Evolutionary conservation across 2,113 vertebrate genomes (phyloP).

Genomic region (Nesogale talazaci): DNA sequence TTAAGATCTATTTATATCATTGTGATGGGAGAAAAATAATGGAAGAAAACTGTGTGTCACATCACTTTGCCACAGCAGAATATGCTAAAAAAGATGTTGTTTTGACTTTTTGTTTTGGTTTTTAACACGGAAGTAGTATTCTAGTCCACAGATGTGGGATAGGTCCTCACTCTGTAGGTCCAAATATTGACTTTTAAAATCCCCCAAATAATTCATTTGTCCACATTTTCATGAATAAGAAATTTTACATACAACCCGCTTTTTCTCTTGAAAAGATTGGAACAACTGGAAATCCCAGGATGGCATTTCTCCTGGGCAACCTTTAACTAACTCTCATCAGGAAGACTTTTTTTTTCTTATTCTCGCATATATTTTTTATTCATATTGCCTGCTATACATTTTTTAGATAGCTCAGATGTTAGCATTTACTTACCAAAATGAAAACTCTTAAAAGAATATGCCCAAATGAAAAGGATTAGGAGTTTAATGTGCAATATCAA

Average conservation of each 20-base stretch:
- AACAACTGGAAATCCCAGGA: background rate
- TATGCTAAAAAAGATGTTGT: background rate
- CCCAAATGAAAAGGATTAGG: background rate
- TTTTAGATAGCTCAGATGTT: background rate
- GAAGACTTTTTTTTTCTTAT: background rate
- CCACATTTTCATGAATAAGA: background rate
- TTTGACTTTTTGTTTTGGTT: constrained; percentile 1
- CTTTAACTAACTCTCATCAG: background rate
- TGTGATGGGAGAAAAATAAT: constrained; percentile 68
- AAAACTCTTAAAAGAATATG: background rate
- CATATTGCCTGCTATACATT: background rate
- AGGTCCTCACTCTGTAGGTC: background rate
- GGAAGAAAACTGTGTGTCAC: constrained; percentile 66
- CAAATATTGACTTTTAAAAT: constrained; percentile 18
- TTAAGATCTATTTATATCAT: constrained; percentile 77
- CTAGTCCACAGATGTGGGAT: background rate
- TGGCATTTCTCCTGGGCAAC: background rate
- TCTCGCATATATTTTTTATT: background rate
- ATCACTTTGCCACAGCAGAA: constrained; percentile 52
- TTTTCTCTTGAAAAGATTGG: background rate
- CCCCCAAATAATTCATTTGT: background rate
- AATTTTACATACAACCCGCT: background rate
- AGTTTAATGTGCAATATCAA: background rate
- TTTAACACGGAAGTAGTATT: background rate
- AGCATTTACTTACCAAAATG: background rate